Evolutionary conservation across 2,113 vertebrate genomes (phyloP).

Genomic region (Panurus biarmicus): DNA sequence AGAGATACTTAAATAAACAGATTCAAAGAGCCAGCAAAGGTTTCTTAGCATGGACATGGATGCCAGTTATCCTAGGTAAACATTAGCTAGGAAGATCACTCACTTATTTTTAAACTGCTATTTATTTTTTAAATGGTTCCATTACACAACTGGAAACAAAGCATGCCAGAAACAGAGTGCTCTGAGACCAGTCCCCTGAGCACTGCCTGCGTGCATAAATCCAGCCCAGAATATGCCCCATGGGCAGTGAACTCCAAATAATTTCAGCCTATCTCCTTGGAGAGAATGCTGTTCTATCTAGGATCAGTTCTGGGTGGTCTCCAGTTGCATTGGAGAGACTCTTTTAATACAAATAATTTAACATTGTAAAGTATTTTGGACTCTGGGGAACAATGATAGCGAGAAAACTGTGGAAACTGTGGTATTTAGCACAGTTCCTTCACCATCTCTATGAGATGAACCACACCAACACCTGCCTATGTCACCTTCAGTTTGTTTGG

Average conservation of each 20-base stretch:
- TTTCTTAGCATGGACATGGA: neutral
- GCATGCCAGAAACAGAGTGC: neutral
- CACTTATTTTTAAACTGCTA: conserved; percentile 49
- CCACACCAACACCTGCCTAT: neutral
- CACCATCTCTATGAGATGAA: neutral
- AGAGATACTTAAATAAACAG: conserved; percentile 12
- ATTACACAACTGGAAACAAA: conserved; percentile 48
- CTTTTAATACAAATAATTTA: neutral
- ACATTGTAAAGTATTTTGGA: neutral
- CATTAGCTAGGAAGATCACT: neutral
- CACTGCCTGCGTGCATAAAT: neutral
- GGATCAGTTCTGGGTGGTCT: conserved; percentile 40
- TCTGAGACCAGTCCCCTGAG: conserved; percentile 16
- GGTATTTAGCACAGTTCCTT: neutral
- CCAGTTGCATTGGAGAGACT: neutral
- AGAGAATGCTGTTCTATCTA: neutral
- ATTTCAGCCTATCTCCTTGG: conserved; percentile 11
- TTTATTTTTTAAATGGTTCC: conserved; percentile 48
- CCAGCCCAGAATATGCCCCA: neutral
- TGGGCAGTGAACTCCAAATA: neutral
- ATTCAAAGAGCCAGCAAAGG: neutral
- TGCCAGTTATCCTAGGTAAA: conserved; percentile 24
- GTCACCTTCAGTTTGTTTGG: neutral
- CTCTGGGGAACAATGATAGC: neutral
- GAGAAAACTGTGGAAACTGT: neutral